Evolutionary conservation across 1,140 invertebrate genomes (phyloP), one percentile per base, ranked within the genome.

Genomic region (Drosophila navojoa): DNA sequence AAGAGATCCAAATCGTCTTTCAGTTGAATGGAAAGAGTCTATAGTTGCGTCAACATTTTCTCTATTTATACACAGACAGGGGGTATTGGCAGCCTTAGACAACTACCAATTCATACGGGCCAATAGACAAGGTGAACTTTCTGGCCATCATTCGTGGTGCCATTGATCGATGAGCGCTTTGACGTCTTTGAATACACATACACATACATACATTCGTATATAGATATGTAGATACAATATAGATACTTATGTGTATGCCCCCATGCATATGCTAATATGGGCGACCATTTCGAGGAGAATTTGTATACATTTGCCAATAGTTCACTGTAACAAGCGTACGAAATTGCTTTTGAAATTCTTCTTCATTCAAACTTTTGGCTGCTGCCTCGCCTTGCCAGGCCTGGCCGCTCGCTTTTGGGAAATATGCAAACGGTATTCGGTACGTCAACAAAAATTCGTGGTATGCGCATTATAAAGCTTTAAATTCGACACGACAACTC

Each of bases 371-470:
- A 44, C 42, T 68, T 29, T 45, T 38, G 19, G 19, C 19, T 22
- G 19, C 19, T 22, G 19, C 19, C 19, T 22, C 19, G 19, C 19
- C 19, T 22, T 22, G 19, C 19, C 19, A 2, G 2, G 59, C 19
- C 19, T 22, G 2, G 59, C 19, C 63, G 38, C 57, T 67, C 49
- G 38, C 62, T 69, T 79, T 69, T 44, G 53, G 44, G 38, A 77
- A 75, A 84, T 74, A 86, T 81, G 77, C 81, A 81, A 79, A 86
- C 84, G 79, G 81, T 76, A 81, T 86, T 86, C 61, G 87, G 72
- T 89, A 84, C 79, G 84, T 89, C 84, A 89, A 89, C 79, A 89
- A 89, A 78, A 77, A 89, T 89, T 84, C 79, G 67, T 71, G 84
- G 84, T 84, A 89, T 89, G 79, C 84, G 73, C 79, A 84, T 84